A percentile compares a stretch with the other conserved stretches of the same genome.
These are phyloP conservation scores for Arctia plantaginis DNA, from an alignment of 2,888 invertebrate species.

Conservation along the genomic window DNA sequence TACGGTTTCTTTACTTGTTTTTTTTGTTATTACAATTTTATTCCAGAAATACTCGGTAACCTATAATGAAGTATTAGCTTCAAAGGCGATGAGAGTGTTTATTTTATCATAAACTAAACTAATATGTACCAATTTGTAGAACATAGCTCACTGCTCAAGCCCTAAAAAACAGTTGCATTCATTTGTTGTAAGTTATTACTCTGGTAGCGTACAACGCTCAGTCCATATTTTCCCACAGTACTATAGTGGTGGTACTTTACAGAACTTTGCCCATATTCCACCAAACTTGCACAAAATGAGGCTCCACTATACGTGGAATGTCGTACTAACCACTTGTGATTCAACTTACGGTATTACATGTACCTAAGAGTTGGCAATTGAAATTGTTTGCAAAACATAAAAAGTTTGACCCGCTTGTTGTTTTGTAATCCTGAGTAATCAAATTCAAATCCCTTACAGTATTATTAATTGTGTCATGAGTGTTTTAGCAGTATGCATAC, in stretches of 20 bases:
- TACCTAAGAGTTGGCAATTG: constrained; percentile 32
- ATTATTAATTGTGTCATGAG: not conserved
- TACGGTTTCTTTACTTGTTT: no score
- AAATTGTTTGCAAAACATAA: constrained; percentile 24
- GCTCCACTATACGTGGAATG: constrained; percentile 36
- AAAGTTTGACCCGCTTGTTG: not conserved
- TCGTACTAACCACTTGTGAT: constrained; percentile 40
- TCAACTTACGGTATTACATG: constrained; percentile 45
- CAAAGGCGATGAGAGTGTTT: not conserved
- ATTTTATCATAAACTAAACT: not conserved
- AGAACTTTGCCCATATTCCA: constrained; percentile 55
- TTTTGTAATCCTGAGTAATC: not conserved
- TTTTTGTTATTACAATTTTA: no score
- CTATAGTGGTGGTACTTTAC: constrained; percentile 46
- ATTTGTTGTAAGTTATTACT: constrained; percentile 45
- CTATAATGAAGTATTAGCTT: no score
- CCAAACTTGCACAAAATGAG: constrained; percentile 52
- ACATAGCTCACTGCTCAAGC: constrained; percentile 4
- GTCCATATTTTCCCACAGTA: constrained; percentile 47
- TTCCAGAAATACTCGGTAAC: no score
- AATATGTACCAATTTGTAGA: not conserved
- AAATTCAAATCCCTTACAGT: not conserved
- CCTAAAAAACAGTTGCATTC: constrained; percentile 22
- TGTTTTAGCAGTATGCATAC: not conserved
- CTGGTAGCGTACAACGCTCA: constrained; percentile 44